Evolutionary conservation across 2,888 invertebrate genomes (phyloP).

Genomic region (Protula sp.): DNA sequence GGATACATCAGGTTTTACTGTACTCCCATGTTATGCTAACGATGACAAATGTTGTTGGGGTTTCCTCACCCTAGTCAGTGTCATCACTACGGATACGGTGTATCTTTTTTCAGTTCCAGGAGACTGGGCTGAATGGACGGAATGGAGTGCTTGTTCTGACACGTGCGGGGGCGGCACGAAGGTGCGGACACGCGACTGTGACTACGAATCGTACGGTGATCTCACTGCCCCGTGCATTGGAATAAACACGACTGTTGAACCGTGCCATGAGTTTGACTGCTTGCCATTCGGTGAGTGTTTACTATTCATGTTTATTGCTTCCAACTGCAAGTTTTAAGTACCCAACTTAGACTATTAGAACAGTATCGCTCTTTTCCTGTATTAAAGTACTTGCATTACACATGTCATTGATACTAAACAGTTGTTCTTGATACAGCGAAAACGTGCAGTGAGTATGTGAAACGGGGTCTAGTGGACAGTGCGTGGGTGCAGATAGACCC

Average conservation of each 20-base stretch:
- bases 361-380: too few species aligned
- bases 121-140: conserved; percentile 16
- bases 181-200: conserved; percentile 15
- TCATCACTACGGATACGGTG: too few species aligned
- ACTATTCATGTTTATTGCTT: too few species aligned
- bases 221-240: not conserved
- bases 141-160: conserved; percentile 17
- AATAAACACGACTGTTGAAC: not conserved
- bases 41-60: too few species aligned
- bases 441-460: not conserved
- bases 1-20: too few species aligned
- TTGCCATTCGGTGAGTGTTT: not conserved
- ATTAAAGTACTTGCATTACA: too few species aligned
- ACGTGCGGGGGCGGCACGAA: conserved; percentile 22
- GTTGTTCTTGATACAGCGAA: not conserved
- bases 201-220: conserved; percentile 12
- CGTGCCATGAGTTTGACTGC: not conserved
- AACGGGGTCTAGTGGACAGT: not conserved
- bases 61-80: too few species aligned
- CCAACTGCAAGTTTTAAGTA: too few species aligned
- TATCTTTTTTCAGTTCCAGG: conserved; percentile 4
- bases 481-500: not conserved
- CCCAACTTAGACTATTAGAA: too few species aligned
- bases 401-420: too few species aligned
- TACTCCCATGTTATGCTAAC: too few species aligned